Conservation (phyloP, 2,888 invertebrate species). For the Archips xylosteana region DNA sequence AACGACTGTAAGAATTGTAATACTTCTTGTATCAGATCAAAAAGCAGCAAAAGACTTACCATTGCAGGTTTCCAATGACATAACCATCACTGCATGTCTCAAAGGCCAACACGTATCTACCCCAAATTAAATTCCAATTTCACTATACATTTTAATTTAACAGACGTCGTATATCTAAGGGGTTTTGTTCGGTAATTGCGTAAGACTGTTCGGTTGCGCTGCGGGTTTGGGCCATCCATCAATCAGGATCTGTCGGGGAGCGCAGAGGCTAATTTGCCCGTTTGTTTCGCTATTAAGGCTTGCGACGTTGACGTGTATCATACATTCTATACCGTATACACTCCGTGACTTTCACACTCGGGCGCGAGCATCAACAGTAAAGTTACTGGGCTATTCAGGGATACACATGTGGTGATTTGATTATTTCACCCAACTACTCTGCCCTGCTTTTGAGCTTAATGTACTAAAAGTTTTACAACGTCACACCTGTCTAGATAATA, state of each 20-base stretch:
- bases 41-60: neutral
- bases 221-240: conserved; percentile 74
- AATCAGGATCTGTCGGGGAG: conserved; percentile 79
- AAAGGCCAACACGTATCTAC: conserved; percentile 6
- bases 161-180: conserved; percentile 48
- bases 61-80: neutral
- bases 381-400: no score
- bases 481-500: no score
- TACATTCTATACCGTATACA: conserved; percentile 40
- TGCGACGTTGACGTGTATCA: conserved; percentile 57
- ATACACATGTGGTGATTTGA: no score
- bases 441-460: no score
- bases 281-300: conserved; percentile 80
- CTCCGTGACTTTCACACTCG: neutral
- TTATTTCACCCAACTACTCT: no score
- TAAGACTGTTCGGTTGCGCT: conserved; percentile 58
- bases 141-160: conserved; percentile 38
- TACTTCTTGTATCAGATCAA: no score
- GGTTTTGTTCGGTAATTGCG: conserved; percentile 73
- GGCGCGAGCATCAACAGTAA: neutral
- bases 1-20: no score
- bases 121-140: conserved; percentile 31
- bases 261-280: conserved; percentile 79
- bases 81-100: neutral
- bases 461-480: no score